phyloP scores from a whole-genome alignment of 2,797 vertebrate species.

The Pantherophis vulpinus region DNA sequence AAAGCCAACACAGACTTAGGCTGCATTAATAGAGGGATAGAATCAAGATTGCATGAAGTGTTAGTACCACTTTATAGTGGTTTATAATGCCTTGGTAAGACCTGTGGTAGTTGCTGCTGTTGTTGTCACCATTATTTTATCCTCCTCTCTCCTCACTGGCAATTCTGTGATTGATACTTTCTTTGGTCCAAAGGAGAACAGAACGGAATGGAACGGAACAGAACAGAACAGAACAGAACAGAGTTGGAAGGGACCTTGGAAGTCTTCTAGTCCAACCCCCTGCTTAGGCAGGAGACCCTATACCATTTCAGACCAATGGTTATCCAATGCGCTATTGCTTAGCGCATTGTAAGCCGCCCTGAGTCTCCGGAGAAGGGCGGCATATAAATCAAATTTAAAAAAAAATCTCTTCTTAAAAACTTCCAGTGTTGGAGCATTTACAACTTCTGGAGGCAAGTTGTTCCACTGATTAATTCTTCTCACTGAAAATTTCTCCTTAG shows the following conservation, averaged over 20 bases:
- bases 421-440: rapidly evolving
- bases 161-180: neutral
- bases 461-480: neutral
- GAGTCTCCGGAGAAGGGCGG: too few species aligned
- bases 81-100: neutral
- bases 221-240: neutral
- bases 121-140: neutral
- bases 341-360: too few species aligned
- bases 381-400: too few species aligned
- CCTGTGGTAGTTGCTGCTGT: neutral
- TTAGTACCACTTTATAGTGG: neutral
- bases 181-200: neutral
- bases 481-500: neutral
- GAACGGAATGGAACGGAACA: too few species aligned
- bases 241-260: neutral
- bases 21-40: neutral
- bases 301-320: neutral
- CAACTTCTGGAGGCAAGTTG: neutral
- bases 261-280: neutral
- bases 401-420: neutral
- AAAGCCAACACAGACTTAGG: neutral
- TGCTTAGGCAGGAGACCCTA: neutral
- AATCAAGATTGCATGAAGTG: neutral
- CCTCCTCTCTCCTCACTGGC: neutral
- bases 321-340: too few species aligned